Evolutionary conservation across 2,797 vertebrate species (phyloP), one percentile per base, ranked within the genome.

Genomic region (Sarcoramphus papa): DNA sequence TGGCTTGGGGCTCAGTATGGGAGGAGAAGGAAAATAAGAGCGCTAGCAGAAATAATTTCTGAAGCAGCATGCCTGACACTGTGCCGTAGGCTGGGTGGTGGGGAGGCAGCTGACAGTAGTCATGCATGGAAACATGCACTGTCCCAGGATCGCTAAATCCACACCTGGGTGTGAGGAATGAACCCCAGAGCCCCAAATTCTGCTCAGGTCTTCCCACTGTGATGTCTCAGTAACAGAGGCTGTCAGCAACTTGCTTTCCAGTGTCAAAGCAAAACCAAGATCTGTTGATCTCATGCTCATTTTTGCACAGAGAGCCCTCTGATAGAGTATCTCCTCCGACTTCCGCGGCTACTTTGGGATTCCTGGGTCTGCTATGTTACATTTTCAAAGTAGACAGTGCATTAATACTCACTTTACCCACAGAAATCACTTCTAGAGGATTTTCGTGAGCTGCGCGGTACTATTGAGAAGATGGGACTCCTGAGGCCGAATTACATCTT

Each of bases 391-490:
- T 6, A 56, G 60, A 14, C 1, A 17, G n/a, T 53, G 53, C 45
- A 13, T 62, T 75, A 47, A 72, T 23, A 25, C 7, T 64, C 18
- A 2, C 24, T 92, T 80, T 47, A 9, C 53, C 84, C 59, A 16
- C 96, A 98, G 98, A 97, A 97, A 85, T 94, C 93, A 8, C 95
- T 98, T 43, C 33, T 97, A 6, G 85, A 98, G 30, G 98, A 98
- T 60, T 98, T 98, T 47, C 98, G 98, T 30, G 96, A 97, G 54
- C 97, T 98, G 69, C 97, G 97, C 86, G 94, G 96, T 59, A 80
- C 90, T 0, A 74, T 98, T 64, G 98, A 98, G 94, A 93, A 33
- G 77, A 97, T 97, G 97, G 98, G 98, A 28, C 97, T 98, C 48
- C 92, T 98, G 90, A 96, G 75, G 28, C 95, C 98, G 8, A 90